Evolutionary conservation across 2,113 vertebrate genomes (phyloP), one percentile per base, ranked within the genome.

Genomic region (Phalacrocorax carbo): DNA sequence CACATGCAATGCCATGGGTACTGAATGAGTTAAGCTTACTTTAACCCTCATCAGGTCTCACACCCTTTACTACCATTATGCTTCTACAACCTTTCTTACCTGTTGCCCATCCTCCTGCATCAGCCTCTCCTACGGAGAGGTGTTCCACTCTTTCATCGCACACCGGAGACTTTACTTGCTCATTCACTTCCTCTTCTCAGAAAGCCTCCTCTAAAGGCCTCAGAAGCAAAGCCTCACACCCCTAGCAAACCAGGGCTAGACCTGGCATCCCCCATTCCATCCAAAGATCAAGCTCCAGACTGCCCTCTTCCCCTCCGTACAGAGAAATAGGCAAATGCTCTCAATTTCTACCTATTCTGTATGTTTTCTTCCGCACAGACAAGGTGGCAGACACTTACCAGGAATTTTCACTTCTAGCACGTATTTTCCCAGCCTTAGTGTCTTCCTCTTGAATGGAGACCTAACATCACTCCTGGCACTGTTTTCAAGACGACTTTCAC

Each of bases 201-300:
- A 48, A 38, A 38, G 48, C 3, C 5, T 17, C 57, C 66, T 64
- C 65, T 20, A 64, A 38, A 66, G 44, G 22, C 9, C 73, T 78
- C 65, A 40, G 38, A 71, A 64, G 69, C 78, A 89, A 86, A 88
- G 10, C 42, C 46, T 76, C 60, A 42, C 60, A 42, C 30, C 58
- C 34, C 36, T 13, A 52, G 36, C 83, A 79, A 51, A 40, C 8
- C 38, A 54, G 0, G 1, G 51, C 70, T 77, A 62, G 25, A 65
- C 19, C 34, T 2, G 1, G 9, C 17, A 36, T 65, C 27, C 17
- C 34, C 36, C 4, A 0, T 2, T 52, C 55, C 46, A 64, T 4
- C 13, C 44, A 6, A 25, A 46, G 57, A 18, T 1, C 44, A 42
- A 51, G 22, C 46, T 85, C 44, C 58, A 62, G 46, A 27, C 40